Base-by-base conservation (phyloP, 2,797 vertebrate genomes). In the Melanotaenia parkinsoni region DNA sequence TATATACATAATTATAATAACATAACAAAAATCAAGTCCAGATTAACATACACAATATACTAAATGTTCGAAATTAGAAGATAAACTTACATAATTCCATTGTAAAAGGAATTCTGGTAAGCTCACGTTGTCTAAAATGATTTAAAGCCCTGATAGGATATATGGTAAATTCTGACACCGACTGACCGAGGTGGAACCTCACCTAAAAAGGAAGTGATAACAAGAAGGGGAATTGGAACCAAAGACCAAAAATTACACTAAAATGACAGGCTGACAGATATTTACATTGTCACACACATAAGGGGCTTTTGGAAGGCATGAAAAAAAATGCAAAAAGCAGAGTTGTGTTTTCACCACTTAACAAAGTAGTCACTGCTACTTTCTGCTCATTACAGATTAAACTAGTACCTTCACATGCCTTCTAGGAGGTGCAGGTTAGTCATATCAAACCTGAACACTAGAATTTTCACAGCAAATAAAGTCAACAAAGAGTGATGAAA, bases 141-240 rank as follows among this genome's bases (percentile, higher is more conserved):
- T 2, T 24, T 13, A n/a, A 30, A 57, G 20, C 0, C 7, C 64
- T 24, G 4, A 43, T 11, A 7, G 2, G 1, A 7, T 56, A 30
- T 57, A 24, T 40, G 11, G 20, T 26, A 18, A 11, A 22, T 54
- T 67, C 22, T 61, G 32, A 22, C 38, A 67, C 26, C 54, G 22
- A 64, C 5, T 63, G 18, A 24, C 26, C 70, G 18, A 57, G 47
- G 32, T 47, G 40, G 16, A 8, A 24, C 40, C 58, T 37, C 51
- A 61, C n/a, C 26, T 16, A 40, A 79, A 81, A 50, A 64, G 82
- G 89, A 91, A 89, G 81, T 84, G 76, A 58, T 58, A 32, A 4
- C 73, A 67, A 80, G 16, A 88, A 79, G 30, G 51, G 84, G 85
- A 90, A 88, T 70, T 85, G 87, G 70, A 88, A 87, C 83, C 28